Percentiles rank a stretch among this genome's conserved stretches.
Evolutionary conservation across 1,140 invertebrate species (phyloP).

Genomic region (Vanessa atalanta): DNA sequence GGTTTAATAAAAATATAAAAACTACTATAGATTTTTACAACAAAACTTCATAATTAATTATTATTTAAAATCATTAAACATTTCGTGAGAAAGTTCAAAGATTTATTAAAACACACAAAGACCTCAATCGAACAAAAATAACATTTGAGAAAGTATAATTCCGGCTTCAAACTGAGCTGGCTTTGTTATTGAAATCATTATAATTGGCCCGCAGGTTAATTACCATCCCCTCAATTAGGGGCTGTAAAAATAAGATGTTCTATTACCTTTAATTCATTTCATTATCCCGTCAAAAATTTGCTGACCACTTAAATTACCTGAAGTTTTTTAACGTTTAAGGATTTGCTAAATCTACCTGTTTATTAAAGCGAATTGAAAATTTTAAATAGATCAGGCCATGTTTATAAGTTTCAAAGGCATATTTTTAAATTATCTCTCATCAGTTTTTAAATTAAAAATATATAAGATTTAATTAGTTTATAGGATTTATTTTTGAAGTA

Average conservation of each 20-base stretch:
- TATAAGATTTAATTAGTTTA: too few relatives aligned
- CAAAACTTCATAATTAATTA: too few relatives aligned
- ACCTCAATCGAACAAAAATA: constrained; percentile 24
- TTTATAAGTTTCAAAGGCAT: background rate
- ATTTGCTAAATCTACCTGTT: background rate
- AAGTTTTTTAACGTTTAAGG: constrained; percentile 16
- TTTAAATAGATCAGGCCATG: background rate
- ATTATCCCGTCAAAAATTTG: constrained; percentile 14
- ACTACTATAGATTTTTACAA: too few relatives aligned
- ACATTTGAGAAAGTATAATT: constrained; percentile 35
- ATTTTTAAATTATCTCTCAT: too few relatives aligned
- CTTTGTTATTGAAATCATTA: constrained; percentile 44
- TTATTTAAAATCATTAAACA: background rate
- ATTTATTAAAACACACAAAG: background rate
- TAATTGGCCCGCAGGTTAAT: constrained; percentile 36
- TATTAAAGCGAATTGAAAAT: background rate
- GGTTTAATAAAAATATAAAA: too few relatives aligned
- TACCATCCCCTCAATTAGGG: constrained; percentile 26
- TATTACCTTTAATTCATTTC: constrained; percentile 11
- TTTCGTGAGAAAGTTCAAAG: background rate
- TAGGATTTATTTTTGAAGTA: too few relatives aligned
- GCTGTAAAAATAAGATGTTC: constrained; percentile 20
- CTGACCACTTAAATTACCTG: constrained; percentile 10
- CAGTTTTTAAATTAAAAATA: too few relatives aligned
- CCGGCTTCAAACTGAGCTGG: background rate